phyloP scores from a whole-genome alignment of 1,140 invertebrate species.

The Dinothrombium tinctorium region DNA sequence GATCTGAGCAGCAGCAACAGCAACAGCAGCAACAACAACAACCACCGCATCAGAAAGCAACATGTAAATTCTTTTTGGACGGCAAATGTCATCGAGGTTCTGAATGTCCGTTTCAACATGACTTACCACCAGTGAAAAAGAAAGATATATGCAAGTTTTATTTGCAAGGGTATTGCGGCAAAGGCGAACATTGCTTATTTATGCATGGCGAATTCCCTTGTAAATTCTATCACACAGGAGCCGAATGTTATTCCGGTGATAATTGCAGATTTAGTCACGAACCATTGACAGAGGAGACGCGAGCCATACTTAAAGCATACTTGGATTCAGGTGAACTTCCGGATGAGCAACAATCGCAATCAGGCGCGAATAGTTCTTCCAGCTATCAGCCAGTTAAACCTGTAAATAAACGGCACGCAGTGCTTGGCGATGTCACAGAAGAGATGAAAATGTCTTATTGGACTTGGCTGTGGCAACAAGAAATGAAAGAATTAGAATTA shows the following conservation, averaged over 20 bases:
- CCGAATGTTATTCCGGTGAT: conserved; percentile 49
- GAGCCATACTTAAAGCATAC: conserved; percentile 31
- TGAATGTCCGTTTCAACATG: conserved; percentile 62
- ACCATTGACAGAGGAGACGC: conserved; percentile 45
- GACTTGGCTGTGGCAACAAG: conserved; percentile 12
- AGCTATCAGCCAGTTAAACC: not conserved
- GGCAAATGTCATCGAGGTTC: conserved; percentile 63
- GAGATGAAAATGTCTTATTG: conserved; percentile 9
- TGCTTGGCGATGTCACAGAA: conserved; percentile 7
- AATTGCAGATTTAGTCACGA: conserved; percentile 82
- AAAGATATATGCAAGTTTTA: conserved; percentile 93
- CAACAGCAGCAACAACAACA: not conserved
- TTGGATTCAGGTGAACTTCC: conserved; percentile 10
- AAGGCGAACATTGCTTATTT: conserved; percentile 76
- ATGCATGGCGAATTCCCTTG: conserved; percentile 94
- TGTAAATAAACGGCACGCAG: not conserved
- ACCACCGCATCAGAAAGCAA: conserved; percentile 2
- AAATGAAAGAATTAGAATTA: conserved; percentile 11
- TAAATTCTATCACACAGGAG: conserved; percentile 82
- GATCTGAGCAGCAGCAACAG: not conserved
- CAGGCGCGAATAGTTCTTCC: not conserved
- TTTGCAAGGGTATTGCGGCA: conserved; percentile 78
- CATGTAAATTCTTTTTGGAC: conserved; percentile 56
- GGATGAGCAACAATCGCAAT: conserved; percentile 2
- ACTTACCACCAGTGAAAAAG: conserved; percentile 40